These are phyloP conservation scores for Mungos mungo DNA, from an alignment of 2,113 vertebrate genomes.

Conservation along the genomic window DNA sequence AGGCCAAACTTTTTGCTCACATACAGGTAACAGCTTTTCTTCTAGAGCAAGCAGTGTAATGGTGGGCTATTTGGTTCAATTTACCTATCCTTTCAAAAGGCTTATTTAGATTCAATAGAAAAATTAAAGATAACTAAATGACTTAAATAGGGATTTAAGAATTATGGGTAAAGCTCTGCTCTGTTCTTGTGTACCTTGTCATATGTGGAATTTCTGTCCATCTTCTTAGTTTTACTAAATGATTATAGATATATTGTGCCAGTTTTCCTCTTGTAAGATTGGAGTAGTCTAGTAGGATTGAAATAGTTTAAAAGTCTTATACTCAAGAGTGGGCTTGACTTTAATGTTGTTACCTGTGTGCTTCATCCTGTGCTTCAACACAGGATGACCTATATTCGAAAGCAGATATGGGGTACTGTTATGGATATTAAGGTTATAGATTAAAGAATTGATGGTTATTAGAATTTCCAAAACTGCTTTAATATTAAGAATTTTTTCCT, in stretches of 20 bases:
- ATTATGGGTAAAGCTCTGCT: not conserved
- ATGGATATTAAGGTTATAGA: not conserved
- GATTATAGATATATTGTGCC: not conserved
- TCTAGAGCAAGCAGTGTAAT: slow-evolving; percentile 53
- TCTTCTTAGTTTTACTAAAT: slow-evolving; percentile 45
- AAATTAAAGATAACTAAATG: slow-evolving; percentile 39
- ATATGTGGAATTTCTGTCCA: not conserved
- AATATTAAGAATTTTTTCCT: slow-evolving; percentile 64
- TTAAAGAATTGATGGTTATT: slow-evolving; percentile 34
- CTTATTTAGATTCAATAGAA: slow-evolving; percentile 57
- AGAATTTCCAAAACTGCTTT: slow-evolving; percentile 58
- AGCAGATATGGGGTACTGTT: slow-evolving; percentile 29
- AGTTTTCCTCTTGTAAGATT: not conserved
- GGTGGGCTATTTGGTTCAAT: slow-evolving; percentile 27
- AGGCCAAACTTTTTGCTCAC: slow-evolving; percentile 88
- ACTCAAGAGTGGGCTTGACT: not conserved
- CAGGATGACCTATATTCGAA: slow-evolving; percentile 21
- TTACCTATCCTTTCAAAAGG: slow-evolving; percentile 48
- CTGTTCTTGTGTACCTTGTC: slow-evolving; percentile 24
- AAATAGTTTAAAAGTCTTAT: not conserved
- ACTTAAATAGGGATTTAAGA: slow-evolving; percentile 44
- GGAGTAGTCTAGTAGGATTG: not conserved
- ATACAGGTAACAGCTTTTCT: slow-evolving; percentile 87
- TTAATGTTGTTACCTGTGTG: slow-evolving; percentile 39
- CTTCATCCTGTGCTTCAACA: slow-evolving; percentile 43